Evolutionary conservation across 2,888 invertebrate species (phyloP).

Genomic region (Drosophila emarginata): DNA sequence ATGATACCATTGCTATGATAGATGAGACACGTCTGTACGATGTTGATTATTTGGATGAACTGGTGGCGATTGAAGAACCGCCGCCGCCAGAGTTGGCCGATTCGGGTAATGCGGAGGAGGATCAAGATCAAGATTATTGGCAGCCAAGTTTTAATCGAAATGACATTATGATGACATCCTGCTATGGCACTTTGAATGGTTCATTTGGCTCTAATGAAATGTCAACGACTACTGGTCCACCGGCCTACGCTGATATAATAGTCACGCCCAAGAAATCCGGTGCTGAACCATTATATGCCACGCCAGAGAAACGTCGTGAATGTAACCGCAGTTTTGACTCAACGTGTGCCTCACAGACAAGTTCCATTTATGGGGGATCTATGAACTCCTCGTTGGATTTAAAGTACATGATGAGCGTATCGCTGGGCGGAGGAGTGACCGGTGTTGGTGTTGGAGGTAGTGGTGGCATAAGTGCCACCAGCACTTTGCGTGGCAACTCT

Average conservation of each 20-base stretch:
- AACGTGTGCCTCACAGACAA: slow-evolving; percentile 78
- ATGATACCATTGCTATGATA: slow-evolving; percentile 79
- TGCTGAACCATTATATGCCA: slow-evolving; percentile 77
- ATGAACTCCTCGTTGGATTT: slow-evolving; percentile 79
- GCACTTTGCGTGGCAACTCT: slow-evolving; percentile 61
- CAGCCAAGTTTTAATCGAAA: slow-evolving; percentile 64
- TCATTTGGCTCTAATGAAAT: slow-evolving; percentile 71
- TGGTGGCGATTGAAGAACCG: slow-evolving; percentile 61
- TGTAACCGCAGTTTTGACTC: slow-evolving; percentile 79
- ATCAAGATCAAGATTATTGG: slow-evolving; percentile 64
- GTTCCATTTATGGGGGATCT: slow-evolving; percentile 79
- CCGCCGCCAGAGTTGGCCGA: slow-evolving; percentile 45
- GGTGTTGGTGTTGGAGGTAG: slow-evolving; percentile 30
- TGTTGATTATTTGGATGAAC: slow-evolving; percentile 79
- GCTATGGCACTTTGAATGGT: slow-evolving; percentile 81
- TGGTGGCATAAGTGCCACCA: slow-evolving; percentile 53
- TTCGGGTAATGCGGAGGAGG: slow-evolving; percentile 68
- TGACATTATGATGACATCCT: slow-evolving; percentile 82
- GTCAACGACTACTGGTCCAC: slow-evolving; percentile 29
- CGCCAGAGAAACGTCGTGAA: slow-evolving; percentile 79
- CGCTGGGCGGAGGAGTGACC: slow-evolving; percentile 35
- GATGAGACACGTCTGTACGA: slow-evolving; percentile 80
- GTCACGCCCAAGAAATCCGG: slow-evolving; percentile 52
- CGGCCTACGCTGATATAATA: slow-evolving; percentile 28
- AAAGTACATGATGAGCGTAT: slow-evolving; percentile 71